phyloP scores from a whole-genome alignment of 2,797 vertebrate genomes.

The Paguma larvata region DNA sequence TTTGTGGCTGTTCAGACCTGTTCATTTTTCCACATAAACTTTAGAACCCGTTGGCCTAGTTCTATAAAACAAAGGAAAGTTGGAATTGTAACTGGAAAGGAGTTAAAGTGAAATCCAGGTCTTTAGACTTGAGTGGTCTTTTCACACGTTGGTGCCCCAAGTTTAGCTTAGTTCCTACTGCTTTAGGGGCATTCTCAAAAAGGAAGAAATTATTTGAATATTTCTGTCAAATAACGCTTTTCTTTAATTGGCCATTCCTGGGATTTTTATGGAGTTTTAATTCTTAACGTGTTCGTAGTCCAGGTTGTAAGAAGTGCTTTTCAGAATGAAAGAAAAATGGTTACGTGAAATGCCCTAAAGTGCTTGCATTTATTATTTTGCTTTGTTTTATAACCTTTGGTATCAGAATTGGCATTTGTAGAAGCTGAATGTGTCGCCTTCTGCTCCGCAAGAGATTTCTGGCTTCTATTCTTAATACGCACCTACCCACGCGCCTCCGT shows the following conservation, averaged over 20 bases:
- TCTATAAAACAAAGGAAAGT: neutral
- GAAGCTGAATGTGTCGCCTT: neutral
- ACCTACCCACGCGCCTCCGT: neutral
- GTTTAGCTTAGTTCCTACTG: neutral
- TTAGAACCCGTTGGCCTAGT: neutral
- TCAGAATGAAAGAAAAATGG: neutral
- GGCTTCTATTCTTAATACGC: neutral
- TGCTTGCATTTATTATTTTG: neutral
- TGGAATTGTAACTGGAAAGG: too few relatives aligned
- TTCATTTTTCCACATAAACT: neutral
- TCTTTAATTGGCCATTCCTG: neutral
- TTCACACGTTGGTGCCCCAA: neutral
- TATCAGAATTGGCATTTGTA: conserved; percentile 41
- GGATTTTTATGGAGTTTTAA: conserved; percentile 27
- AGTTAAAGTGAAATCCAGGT: neutral
- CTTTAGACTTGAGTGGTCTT: neutral
- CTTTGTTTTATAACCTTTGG: conserved; percentile 65
- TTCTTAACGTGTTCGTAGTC: neutral
- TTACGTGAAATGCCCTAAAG: neutral
- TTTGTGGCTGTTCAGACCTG: neutral
- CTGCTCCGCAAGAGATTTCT: neutral
- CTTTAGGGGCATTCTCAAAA: neutral
- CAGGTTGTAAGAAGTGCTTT: neutral
- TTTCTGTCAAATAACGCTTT: neutral
- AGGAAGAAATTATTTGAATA: neutral